Evolutionary conservation across 2,888 invertebrate species (phyloP), one percentile per base, ranked within the genome.

Genomic region (Omphaloscelis lunosa): DNA sequence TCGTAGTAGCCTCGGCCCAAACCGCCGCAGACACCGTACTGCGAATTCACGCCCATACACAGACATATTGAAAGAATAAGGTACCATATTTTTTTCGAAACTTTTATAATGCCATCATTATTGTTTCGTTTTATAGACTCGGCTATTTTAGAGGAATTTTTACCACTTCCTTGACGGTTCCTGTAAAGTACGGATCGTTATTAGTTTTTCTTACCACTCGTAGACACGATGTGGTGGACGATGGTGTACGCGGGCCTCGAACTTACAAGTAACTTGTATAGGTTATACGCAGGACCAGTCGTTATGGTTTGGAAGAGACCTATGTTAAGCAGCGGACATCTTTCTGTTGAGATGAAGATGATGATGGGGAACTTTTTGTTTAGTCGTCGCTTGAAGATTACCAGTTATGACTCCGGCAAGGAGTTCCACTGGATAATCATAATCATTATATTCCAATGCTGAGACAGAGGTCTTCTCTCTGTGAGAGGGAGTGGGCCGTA

Each of bases 21-120:
- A 51, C 53, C 56, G 63, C 86, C 72, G 48, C 82, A 75, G 69
- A 77, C 79, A 65, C 72, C 79, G 73, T 83, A 85, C 90, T 90
- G 90, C 91, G 92, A 92, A 92, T 93, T 92, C 89, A 87, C 89
- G 86, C 90, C 90, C 89, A 90, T 91, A 87, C 82, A 80, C 84
- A 81, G 83, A 89, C 88, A 86, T 92, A 91, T 91, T 89, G 90
- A 86, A 89, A 83, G 88, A 81, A 85, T 83, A 86, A 70, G 73
- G 53, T 81, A 71, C 39, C 69, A 77, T 80, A 87, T 86, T 90
- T 89, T 88, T 73, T 41, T 17, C 17, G 1, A 53, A 68, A 73
- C 70, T 77, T 75, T 67, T 82, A 61, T 61, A 72, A 72, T 70
- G 62, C 51, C 34, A 53, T 77, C 51, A 77, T 75, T 62, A 65